Percentiles rank a stretch among this genome's conserved stretches.
Evolutionary conservation across 2,888 invertebrate species (phyloP).

Genomic region (Cheilosia soror): DNA sequence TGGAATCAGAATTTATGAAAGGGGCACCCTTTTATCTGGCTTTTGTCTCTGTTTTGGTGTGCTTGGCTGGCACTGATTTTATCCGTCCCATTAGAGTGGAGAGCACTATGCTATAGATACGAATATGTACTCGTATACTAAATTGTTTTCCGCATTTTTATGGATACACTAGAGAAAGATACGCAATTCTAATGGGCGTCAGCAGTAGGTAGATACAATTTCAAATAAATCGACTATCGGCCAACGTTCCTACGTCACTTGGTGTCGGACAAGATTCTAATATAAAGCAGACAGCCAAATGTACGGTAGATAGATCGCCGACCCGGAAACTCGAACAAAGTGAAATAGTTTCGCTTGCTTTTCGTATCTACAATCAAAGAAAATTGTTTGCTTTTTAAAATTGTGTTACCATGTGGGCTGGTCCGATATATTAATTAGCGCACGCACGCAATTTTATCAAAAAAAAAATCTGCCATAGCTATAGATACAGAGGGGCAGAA

Average conservation of each 20-base stretch:
- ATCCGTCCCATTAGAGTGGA: constrained; percentile 42
- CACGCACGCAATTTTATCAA: constrained; percentile 44
- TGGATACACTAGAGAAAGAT: constrained; percentile 21
- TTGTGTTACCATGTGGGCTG: constrained; percentile 49
- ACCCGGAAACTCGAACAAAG: constrained; percentile 56
- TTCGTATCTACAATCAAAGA: constrained; percentile 42
- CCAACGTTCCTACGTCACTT: constrained; percentile 41
- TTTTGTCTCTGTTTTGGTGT: constrained; percentile 12
- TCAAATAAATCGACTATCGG: constrained; percentile 52
- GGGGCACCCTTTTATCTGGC: constrained; percentile 29
- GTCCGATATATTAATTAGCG: constrained; percentile 47
- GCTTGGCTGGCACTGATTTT: constrained; percentile 28
- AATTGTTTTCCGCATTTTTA: constrained; percentile 58
- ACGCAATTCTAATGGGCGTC: constrained; percentile 39
- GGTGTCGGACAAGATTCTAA: constrained; percentile 19
- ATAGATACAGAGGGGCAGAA: neutral
- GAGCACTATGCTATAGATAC: neutral
- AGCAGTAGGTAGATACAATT: constrained; percentile 25
- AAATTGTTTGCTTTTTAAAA: constrained; percentile 58
- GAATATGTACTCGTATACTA: too few species aligned
- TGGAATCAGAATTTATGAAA: constrained; percentile 50
- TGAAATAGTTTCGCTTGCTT: constrained; percentile 40
- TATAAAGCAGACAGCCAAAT: constrained; percentile 14
- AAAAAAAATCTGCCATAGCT: constrained; percentile 5
- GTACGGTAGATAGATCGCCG: constrained; percentile 15